A percentile compares a stretch with the other conserved stretches of the same genome.
Evolutionary conservation across 37 sponge, comb jelly and placozoan genomes (phyloP).

Genomic region (Chondrilla cf. caribensis): DNA sequence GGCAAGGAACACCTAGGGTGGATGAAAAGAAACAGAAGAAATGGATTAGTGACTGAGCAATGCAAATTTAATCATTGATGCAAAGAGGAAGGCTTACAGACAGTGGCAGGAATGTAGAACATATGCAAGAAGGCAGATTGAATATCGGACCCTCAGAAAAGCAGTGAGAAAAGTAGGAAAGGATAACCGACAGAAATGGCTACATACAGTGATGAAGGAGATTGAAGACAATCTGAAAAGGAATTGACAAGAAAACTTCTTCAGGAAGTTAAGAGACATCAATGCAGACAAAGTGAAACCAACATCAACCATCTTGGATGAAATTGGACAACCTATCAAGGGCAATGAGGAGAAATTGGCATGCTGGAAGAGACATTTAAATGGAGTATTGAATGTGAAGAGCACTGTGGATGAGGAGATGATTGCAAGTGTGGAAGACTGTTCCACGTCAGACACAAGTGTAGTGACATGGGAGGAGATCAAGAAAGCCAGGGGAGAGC

Average conservation of each 20-base stretch:
- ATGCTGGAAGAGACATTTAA: not conserved
- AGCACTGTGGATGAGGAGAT: slow-evolving; percentile 19
- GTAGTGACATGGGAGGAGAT: slow-evolving; percentile 2
- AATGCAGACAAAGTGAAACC: not conserved
- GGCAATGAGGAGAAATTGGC: slow-evolving; percentile 1
- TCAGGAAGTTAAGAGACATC: slow-evolving; percentile 2
- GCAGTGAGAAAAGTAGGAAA: slow-evolving; percentile 8
- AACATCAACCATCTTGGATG: slow-evolving; percentile 17
- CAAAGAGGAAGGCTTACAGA: not conserved
- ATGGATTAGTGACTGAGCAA: slow-evolving; percentile 4
- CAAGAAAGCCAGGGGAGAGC: not conserved
- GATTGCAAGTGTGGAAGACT: slow-evolving; percentile 19
- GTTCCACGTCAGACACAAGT: not conserved
- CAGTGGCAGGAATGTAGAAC: not conserved
- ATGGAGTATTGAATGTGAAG: slow-evolving; percentile 18
- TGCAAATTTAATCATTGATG: too few relatives aligned
- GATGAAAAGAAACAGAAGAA: slow-evolving; percentile 11
- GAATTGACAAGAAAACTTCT: not conserved
- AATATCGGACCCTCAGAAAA: not conserved
- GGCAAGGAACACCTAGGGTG: not conserved
- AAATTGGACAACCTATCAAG: slow-evolving; percentile 12
- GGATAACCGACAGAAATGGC: slow-evolving; percentile 5
- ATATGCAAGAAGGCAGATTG: not conserved
- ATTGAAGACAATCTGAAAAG: slow-evolving; percentile 2
- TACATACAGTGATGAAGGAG: slow-evolving; percentile 5